Evolutionary conservation across 2,113 vertebrate genomes (phyloP), one percentile per base, ranked within the genome.

Genomic region (Myotis yumanensis): DNA sequence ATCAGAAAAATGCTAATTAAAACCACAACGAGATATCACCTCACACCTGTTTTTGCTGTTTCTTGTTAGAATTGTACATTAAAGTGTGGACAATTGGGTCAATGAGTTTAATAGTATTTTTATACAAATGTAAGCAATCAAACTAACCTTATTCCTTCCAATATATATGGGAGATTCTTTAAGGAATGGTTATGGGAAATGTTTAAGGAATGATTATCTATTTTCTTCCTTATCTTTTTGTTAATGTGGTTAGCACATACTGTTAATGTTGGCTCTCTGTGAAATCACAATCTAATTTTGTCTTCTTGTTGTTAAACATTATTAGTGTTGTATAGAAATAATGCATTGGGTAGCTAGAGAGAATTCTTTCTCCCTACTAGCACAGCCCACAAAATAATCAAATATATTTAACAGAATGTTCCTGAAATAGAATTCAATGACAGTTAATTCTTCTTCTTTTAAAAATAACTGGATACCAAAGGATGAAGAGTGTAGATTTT

Each of bases 81-180:
- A 95, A 97, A 90, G 40, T 92, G 54, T 79, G 46, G 97, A 80
- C 64, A 97, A 93, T 96, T 97, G 81, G 93, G 32, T 37, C 77
- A 96, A 96, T 90, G 28, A 80, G 68, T 48, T 96, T 92, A 97
- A 96, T 90, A 94, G 59, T 3, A 96, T 96, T 98, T 94, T 84
- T 90, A 97, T 95, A 95, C 4, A 97, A 96, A 98, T 95, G 66
- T 91, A 91, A 96, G 17, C 15, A 64, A 89, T 89, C 11, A 75
- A 73, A 90, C 37, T 82, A 89, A 64, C 88, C 4, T 76, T 40
- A 35, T 40, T 96, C 18, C 25, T 96, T 93, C 59, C 10, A 59
- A 91, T 90, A 75, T 69, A 69, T 96, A 52, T 10, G 68, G 25
- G 79, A 86, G 59, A 68, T 86, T 93, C 37, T 85, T 97, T 95